Evolutionary conservation across 2,113 vertebrate genomes (phyloP).

Genomic region (Litocranius walleri): DNA sequence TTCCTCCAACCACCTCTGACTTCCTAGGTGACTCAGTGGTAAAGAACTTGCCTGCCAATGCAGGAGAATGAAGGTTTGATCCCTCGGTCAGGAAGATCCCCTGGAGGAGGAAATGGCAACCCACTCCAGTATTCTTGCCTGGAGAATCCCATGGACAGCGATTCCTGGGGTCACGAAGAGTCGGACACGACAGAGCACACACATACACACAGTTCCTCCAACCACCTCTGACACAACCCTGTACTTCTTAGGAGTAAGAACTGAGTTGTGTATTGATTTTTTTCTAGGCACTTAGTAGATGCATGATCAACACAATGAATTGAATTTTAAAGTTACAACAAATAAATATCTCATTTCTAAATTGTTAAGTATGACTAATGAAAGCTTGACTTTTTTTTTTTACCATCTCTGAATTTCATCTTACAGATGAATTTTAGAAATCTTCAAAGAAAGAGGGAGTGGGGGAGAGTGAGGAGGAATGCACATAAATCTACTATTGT

Average conservation of each 20-base stretch:
- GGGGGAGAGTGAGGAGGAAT: not conserved
- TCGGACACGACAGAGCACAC: not conserved
- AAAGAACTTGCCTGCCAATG: not conserved
- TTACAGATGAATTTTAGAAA: constrained; percentile 5
- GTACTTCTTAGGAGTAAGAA: not conserved
- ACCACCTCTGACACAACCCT: not conserved
- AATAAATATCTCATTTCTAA: constrained; percentile 13
- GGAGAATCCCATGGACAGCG: not conserved
- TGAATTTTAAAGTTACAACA: not conserved
- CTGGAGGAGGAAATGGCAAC: not conserved
- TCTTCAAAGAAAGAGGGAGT: not conserved
- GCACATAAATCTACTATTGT: not conserved
- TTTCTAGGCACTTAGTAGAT: not conserved
- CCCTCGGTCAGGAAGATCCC: not conserved
- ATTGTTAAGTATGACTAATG: not conserved
- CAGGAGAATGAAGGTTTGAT: not conserved
- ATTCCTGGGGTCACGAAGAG: not conserved
- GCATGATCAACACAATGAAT: not conserved
- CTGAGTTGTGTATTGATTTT: not conserved
- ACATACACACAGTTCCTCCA: not conserved
- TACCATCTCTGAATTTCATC: not conserved
- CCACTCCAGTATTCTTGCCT: not conserved
- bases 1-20: not conserved
- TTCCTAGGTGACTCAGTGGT: not conserved
- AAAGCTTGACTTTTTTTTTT: not conserved